Conservation (phyloP, 2,888 invertebrate species). For the Thumatha senex region DNA sequence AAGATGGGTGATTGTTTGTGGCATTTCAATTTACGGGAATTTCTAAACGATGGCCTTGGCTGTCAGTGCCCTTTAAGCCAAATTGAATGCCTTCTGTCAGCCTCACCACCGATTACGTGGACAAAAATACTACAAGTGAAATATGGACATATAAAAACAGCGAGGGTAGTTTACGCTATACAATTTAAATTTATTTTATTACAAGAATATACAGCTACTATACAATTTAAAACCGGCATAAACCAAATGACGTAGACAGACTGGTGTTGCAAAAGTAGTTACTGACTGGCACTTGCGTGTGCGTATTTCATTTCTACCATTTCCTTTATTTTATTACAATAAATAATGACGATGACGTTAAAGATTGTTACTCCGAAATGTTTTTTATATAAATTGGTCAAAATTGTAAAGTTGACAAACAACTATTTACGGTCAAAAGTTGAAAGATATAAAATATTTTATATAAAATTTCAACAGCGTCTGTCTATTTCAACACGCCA, state of each 20-base stretch:
- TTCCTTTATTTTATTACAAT: conserved; percentile 4
- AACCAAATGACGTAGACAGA: conserved; percentile 1
- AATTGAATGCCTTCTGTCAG: no score
- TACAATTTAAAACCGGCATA: not conserved
- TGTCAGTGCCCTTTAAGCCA: no score
- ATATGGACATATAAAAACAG: not conserved
- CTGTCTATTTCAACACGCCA: no score
- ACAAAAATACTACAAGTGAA: no score
- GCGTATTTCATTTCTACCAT: not conserved
- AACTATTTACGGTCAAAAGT: not conserved
- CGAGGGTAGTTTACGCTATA: not conserved
- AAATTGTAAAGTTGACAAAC: not conserved
- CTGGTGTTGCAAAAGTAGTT: conserved; percentile 3
- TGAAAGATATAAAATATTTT: not conserved
- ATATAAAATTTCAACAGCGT: no score
- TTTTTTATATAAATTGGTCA: conserved; percentile 1
- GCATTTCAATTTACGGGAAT: no score
- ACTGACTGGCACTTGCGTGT: not conserved
- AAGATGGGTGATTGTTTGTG: no score
- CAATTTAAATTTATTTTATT: not conserved
- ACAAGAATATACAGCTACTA: not conserved
- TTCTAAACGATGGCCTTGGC: no score
- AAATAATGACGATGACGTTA: conserved; percentile 4
- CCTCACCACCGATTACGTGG: no score
- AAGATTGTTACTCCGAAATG: not conserved